Percentiles rank a stretch among this genome's conserved stretches.
These are phyloP conservation scores for Sus cebifrons DNA, from an alignment of 2,797 vertebrate genomes.

Conservation along the genomic window DNA sequence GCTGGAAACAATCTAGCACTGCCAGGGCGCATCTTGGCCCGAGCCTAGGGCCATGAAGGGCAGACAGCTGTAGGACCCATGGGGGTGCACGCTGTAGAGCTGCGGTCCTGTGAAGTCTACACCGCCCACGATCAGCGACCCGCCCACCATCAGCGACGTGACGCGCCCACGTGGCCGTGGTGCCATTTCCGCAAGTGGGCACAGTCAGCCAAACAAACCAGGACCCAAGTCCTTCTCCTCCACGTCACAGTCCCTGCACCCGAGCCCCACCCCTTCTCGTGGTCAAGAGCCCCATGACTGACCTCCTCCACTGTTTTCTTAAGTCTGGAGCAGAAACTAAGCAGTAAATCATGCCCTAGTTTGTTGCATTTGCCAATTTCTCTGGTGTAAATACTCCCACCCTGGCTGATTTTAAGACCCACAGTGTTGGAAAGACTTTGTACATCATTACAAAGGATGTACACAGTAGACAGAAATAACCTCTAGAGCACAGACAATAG, in stretches of 20 bases:
- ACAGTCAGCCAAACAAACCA: accelerated
- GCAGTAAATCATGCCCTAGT: not conserved
- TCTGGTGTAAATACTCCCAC: not conserved
- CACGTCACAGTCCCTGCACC: accelerated
- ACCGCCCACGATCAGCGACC: conserved; percentile 93
- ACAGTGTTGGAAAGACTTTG: not conserved
- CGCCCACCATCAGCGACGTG: no score
- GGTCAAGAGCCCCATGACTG: accelerated
- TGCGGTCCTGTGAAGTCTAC: conserved; percentile 92
- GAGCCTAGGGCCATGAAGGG: conserved; percentile 94
- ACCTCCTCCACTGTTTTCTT: not conserved
- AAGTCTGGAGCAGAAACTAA: not conserved
- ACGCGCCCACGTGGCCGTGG: conserved; percentile 93
- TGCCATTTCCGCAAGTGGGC: conserved; percentile 88
- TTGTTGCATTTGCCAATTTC: conserved; percentile 9
- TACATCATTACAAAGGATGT: not conserved
- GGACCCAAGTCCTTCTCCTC: not conserved
- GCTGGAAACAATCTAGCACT: conserved; percentile 94
- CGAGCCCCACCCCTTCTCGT: not conserved
- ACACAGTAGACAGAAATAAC: not conserved
- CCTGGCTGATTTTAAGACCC: not conserved
- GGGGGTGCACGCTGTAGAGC: conserved; percentile 93
- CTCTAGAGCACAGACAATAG: not conserved
- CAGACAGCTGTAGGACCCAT: conserved; percentile 94
- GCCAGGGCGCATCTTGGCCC: conserved; percentile 93